Percentiles rank a stretch among this genome's conserved stretches.
Conservation (phyloP, 1,140 invertebrate genomes). For the Mya arenaria region DNA sequence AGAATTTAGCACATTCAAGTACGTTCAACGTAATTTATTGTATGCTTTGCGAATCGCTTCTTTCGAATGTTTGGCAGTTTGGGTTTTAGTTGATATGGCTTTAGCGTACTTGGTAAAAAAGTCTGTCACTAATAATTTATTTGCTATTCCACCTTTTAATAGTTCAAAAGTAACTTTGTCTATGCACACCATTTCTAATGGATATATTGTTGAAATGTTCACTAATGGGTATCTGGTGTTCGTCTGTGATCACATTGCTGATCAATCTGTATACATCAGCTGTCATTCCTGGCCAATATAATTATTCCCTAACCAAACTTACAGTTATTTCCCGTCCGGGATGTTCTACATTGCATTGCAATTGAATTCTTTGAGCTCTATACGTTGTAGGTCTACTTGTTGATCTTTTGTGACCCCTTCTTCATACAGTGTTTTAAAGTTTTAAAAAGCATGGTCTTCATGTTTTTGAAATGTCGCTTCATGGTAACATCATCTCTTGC, state of each 20-base stretch:
- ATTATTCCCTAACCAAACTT: not conserved
- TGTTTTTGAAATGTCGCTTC: not conserved
- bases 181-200: slow-evolving; percentile 25
- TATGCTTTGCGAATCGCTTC: slow-evolving; percentile 25
- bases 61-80: slow-evolving; percentile 37
- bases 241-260: not conserved
- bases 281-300: slow-evolving; percentile 8
- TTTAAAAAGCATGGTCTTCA: not conserved
- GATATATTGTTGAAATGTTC: not conserved
- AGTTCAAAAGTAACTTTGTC: not conserved
- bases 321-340: not conserved
- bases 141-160: not conserved
- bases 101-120: slow-evolving; percentile 43
- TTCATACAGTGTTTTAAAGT: not conserved
- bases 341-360: not conserved
- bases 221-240: not conserved
- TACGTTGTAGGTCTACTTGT: not conserved
- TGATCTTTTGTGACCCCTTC: not conserved
- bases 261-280: not conserved
- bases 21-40: too few relatives aligned
- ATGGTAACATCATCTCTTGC: not conserved
- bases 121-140: slow-evolving; percentile 46
- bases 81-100: slow-evolving; percentile 47
- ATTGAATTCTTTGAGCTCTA: not conserved
- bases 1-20: too few relatives aligned